Conservation (phyloP, 2,113 vertebrate species). For the Vulpes lagopus region DNA sequence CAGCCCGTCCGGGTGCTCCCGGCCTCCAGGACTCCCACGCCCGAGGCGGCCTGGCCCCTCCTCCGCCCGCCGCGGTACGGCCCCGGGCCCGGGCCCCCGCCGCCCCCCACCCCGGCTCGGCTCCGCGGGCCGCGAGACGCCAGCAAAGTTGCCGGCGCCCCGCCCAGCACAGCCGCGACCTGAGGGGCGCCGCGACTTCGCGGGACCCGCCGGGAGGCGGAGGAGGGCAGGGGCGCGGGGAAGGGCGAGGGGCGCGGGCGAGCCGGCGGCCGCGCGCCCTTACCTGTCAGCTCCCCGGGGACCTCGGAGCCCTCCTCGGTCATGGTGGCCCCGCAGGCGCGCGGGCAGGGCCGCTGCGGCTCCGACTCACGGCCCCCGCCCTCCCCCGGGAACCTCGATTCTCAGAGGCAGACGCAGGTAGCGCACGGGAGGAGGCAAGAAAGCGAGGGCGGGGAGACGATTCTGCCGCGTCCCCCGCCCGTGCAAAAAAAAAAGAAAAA, state of each 20-base stretch:
- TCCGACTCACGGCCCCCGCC: conserved; percentile 47
- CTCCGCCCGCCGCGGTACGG: not conserved
- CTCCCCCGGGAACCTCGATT: not conserved
- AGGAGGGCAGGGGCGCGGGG: not conserved
- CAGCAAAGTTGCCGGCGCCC: conserved; percentile 66
- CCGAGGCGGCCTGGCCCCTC: not conserved
- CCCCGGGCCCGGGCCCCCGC: fast-evolving
- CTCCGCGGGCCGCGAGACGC: not conserved
- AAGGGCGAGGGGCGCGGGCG: conserved; percentile 8
- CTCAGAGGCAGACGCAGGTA: conserved; percentile 13
- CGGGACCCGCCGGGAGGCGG: not conserved
- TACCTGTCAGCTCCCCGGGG: conserved; percentile 94
- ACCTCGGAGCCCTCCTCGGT: conserved; percentile 93
- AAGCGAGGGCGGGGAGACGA: not conserved
- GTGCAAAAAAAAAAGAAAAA: conserved; percentile 2
- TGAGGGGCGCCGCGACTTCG: not conserved
- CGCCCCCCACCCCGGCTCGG: not conserved
- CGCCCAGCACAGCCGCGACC: not conserved
- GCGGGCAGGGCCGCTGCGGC: conserved; percentile 24
- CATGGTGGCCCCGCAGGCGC: conserved; percentile 88
- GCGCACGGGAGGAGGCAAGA: not conserved
- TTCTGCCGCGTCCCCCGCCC: conserved; percentile 29
- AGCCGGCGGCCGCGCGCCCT: conserved; percentile 75
- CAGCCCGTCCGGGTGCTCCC: not conserved
- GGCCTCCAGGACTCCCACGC: not conserved